Conservation (phyloP, 2,797 vertebrate genomes). For the Nothura maculosa region DNA sequence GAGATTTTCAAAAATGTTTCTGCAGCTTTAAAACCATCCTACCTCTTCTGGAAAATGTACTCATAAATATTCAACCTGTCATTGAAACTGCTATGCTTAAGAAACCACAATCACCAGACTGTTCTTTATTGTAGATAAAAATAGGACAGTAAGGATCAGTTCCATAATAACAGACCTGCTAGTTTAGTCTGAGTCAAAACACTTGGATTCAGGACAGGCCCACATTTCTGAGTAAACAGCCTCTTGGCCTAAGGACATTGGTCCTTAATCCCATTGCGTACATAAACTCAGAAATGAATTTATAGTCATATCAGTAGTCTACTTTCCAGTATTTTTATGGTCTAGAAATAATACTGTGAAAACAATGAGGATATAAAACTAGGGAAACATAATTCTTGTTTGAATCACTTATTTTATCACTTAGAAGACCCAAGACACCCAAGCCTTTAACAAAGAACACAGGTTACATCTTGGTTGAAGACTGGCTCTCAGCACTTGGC, state of each 20-base stretch:
- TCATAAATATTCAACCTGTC: not conserved
- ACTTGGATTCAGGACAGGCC: not conserved
- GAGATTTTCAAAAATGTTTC: not conserved
- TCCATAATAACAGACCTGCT: not conserved
- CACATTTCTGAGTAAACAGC: not conserved
- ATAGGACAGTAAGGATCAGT: not conserved
- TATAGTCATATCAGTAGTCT: not conserved
- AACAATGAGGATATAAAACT: not conserved
- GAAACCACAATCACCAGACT: not conserved
- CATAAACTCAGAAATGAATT: not conserved
- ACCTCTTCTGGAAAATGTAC: not conserved
- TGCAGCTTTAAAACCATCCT: not conserved
- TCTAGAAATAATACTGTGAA: not conserved
- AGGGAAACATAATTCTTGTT: accelerated
- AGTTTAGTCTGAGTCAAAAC: not conserved
- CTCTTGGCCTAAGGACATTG: not conserved
- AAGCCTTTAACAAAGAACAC: not conserved
- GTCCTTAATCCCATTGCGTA: not conserved
- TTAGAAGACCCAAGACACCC: not conserved
- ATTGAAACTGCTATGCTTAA: not conserved
- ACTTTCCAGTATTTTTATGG: not conserved
- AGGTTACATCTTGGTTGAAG: not conserved
- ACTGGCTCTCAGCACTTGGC: accelerated
- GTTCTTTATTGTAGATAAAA: not conserved
- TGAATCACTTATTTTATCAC: not conserved